Evolutionary conservation across 2,113 vertebrate genomes (phyloP).

Genomic region (Eubucco bourcierii): DNA sequence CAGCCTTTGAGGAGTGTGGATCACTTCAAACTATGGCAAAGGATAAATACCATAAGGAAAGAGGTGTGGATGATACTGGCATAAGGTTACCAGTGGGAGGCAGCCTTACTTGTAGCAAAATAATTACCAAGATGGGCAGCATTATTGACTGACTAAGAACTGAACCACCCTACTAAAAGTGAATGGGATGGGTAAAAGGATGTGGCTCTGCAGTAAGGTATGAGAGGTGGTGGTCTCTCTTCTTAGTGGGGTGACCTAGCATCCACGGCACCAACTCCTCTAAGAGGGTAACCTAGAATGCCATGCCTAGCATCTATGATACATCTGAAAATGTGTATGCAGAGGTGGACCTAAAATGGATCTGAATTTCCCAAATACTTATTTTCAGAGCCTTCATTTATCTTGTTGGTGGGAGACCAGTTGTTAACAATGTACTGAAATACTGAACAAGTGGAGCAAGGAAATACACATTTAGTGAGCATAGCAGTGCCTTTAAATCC

Average conservation of each 20-base stretch:
- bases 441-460: not conserved
- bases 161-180: not conserved
- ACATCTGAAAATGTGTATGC: not conserved
- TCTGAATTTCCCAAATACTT: not conserved
- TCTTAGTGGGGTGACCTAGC: not conserved
- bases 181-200: not conserved
- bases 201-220: not conserved
- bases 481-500: not conserved
- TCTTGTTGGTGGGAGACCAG: not conserved
- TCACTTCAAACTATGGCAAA: not conserved
- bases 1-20: not conserved
- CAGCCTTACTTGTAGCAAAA: not conserved
- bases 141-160: not conserved
- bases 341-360: not conserved
- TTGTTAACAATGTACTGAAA: not conserved
- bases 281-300: not conserved
- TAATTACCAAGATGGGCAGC: not conserved
- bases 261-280: not conserved
- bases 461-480: not conserved
- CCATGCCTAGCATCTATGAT: not conserved
- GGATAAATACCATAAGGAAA: not conserved
- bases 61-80: not conserved
- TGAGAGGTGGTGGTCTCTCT: not conserved
- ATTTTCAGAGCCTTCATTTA: not conserved
- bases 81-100: not conserved